Evolutionary conservation across 1,140 invertebrate species (phyloP), one percentile per base, ranked within the genome.

Genomic region (Tetragonula clypearis): DNA sequence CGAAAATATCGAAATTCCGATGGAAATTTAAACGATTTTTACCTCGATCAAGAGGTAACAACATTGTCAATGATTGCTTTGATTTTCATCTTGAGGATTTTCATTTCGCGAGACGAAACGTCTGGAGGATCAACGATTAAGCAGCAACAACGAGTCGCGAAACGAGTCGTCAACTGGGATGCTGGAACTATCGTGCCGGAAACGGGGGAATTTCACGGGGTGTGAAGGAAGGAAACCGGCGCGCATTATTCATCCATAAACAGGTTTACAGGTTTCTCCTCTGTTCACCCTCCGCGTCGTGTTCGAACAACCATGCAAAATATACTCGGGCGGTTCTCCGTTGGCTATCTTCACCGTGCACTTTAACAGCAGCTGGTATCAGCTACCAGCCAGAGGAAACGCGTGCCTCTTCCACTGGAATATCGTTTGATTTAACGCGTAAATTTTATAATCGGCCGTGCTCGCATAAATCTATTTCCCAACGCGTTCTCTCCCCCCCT

Each of bases 361-460:
- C 66, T 69, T 78, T 71, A 30, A 30, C 23, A 4, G 35, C 0
- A 0, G 55, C 9, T 30, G 75, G 66, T 84, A 84, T 84, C 82
- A 84, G 82, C 82, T 35, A 6, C 66, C 19, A 55, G 74, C 82
- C 82, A 84, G 82, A 84, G 71, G 82, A 83, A 84, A 60, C 35
- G 30, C 75, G 55, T 41, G 56, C 23, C 82, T 56, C 56, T 84
- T 84, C 77, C 77, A 30, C 49, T 65, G 60, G 60, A 80, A 55
- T 56, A 73, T 60, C 83, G 73, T 85, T 85, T 88, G 82, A 88
- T 88, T 87, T 85, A 85, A n/a, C 80, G 83, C 80, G 78, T 82
- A 69, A 86, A 86, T 88, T 87, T 89, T 83, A 82, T 79, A 85
- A 80, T 78, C 73, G 79, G 19, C 86, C 65, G 80, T 66, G 41